Evolutionary conservation across 2,888 invertebrate genomes (phyloP).

Genomic region (Pycnomerus fuliginosus): DNA sequence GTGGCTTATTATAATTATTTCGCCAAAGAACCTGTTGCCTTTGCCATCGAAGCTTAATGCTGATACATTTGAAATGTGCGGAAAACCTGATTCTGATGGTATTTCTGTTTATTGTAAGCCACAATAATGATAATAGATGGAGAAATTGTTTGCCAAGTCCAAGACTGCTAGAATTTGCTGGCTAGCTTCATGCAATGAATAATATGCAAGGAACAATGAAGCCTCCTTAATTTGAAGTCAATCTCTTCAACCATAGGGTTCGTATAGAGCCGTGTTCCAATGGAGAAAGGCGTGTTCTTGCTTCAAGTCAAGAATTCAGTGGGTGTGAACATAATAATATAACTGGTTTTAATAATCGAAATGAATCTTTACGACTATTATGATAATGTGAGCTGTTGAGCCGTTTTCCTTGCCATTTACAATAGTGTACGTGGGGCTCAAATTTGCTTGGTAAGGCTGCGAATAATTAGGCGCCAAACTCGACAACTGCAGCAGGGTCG

Average conservation of each 20-base stretch:
- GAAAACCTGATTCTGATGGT: conserved; percentile 16
- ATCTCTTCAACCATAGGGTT: conserved; percentile 21
- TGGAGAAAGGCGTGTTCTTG: conserved; percentile 33
- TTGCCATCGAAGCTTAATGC: conserved; percentile 11
- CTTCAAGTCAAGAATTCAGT: conserved; percentile 42
- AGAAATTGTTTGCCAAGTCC: conserved; percentile 7
- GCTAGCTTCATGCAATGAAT: too few relatives aligned
- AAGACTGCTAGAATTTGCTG: conserved; percentile 2
- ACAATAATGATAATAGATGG: conserved; percentile 9
- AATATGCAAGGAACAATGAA: conserved; percentile 22
- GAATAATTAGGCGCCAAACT: conserved; percentile 19
- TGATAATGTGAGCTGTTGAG: conserved; percentile 36
- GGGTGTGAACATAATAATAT: conserved; percentile 46
- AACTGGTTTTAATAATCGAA: conserved; percentile 46
- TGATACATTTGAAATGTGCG: conserved; percentile 17
- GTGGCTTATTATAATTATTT: conserved; percentile 20
- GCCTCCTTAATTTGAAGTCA: conserved; percentile 22
- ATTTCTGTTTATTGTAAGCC: conserved; percentile 7
- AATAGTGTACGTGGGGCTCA: conserved; percentile 28
- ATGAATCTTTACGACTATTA: conserved; percentile 44
- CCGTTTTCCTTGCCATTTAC: conserved; percentile 38
- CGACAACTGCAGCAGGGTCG: conserved; percentile 1
- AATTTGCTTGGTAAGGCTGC: conserved; percentile 16
- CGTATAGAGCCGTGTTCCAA: conserved; percentile 22
- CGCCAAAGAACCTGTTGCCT: conserved; percentile 15